These are phyloP conservation scores for Prionailurus bengalensis DNA, from an alignment of 2,113 vertebrate genomes.

Conservation along the genomic window DNA sequence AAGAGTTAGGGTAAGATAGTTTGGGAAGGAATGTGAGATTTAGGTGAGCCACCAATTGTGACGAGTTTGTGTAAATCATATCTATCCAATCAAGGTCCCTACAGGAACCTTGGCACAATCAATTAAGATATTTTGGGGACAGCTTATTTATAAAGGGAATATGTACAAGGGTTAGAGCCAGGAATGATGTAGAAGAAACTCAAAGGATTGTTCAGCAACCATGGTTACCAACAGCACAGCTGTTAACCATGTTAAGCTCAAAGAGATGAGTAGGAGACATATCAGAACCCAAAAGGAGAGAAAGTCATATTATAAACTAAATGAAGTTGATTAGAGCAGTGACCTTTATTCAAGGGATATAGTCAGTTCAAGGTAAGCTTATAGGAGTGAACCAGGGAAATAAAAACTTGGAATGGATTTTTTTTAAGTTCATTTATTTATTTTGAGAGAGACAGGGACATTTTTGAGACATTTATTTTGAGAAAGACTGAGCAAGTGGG, in stretches of 20 bases:
- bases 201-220: background rate
- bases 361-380: background rate
- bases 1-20: background rate
- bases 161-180: background rate
- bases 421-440: background rate
- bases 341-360: background rate
- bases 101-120: background rate
- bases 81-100: background rate
- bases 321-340: background rate
- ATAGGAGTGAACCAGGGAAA: background rate
- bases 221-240: background rate
- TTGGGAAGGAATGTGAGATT: background rate
- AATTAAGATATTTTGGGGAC: background rate
- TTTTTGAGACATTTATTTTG: too few species aligned
- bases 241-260: background rate
- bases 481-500: background rate
- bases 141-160: background rate
- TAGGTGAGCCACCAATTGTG: background rate
- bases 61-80: background rate
- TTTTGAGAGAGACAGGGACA: too few species aligned
- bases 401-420: background rate
- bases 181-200: background rate
- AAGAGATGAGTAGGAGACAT: background rate
- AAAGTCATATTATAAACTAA: conserved; percentile 1
- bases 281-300: background rate